Evolutionary conservation across 2,113 vertebrate genomes (phyloP), one percentile per base, ranked within the genome.

Genomic region (Dendrocopos noguchii): DNA sequence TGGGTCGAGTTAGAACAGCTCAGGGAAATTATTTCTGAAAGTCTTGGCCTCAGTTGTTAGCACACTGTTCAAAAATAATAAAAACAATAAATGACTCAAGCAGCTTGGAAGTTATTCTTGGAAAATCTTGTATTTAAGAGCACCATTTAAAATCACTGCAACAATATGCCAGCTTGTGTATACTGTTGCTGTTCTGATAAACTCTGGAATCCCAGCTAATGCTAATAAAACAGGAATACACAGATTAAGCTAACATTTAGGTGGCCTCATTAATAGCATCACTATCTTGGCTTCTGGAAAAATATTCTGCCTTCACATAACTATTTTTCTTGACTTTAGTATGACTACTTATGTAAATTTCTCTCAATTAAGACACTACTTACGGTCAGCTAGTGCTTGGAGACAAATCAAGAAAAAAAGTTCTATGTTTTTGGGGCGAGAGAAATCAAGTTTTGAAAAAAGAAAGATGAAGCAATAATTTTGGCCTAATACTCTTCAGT

Each of bases 31-130:
- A 75, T 34, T 91, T 92, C 65, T 89, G 44, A 79, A 80, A 91
- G 57, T 80, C 76, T 59, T 96, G 93, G 87, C 84, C 79, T 86
- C 66, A 60, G 59, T 76, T 92, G 91, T 82, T 85, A 91, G 53
- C 20, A 82, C n/a, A 71, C 55, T 90, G 71, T 73, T 91, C 47
- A 96, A 93, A 95, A 95, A 87, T 86, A 94, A 77, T 83, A 94
- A 77, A 93, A 91, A 18, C 36, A 92, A 84, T 73, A 86, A 78
- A 90, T 79, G 80, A 94, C 90, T 94, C 91, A 93, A 94, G 67
- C 57, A 70, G 56, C 64, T 81, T 93, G 80, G 79, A 95, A 86
- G 59, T 85, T 91, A 80, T 60, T 74, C 53, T 88, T 95, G 86
- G 73, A 94, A 95, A 93, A 16, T 21, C 34, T 87, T 55, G 50